Base-by-base conservation (phyloP, 92 coral and sea anemone genomes). In the Virgularia gustaviana region DNA sequence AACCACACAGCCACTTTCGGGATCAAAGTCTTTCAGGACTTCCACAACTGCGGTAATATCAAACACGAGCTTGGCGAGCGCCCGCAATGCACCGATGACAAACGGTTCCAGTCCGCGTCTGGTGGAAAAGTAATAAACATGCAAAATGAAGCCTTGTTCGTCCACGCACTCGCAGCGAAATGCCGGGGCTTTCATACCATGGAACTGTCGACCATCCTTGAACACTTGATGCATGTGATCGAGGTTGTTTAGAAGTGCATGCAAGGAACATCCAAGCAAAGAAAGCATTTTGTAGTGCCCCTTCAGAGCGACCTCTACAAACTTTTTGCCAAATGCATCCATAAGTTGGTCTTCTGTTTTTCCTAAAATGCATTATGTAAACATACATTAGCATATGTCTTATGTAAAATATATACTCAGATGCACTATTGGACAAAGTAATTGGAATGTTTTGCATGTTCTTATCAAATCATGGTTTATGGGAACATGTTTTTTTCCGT, bases 171-270 rank as follows among this genome's bases (percentile, higher is more conserved):
- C 75, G 61, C 75, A 68, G 61, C 60, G 49, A 68, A 68, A 68
- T 61, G 61, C 49, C 2, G 75, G 75, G 12, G 75, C 75, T 30
- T 35, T 49, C 75, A 68, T 68, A 5, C 75, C 75, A 15, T 68
- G 44, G 36, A 15, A 68, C 39, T 35, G 47, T 33, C 51, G 47
- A 28, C 60, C 75, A 15, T 68, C 75, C 55, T 68, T 68, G 61
- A 49, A 68, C 8, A 68, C 75, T 35, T 68, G 75, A 33, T 68
- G 75, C 75, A 68, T 68, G 75, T 68, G 75, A 51, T 68, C 75
- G 25, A 68, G 24, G 60, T 68, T 68, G 45, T 68, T 68, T 31
- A 68, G 61, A 31, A 68, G 18, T 20, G 42, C 35, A 47, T 68
- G 75, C 41, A 68, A 20, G 18, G 75, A 68, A 23, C 75, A 49